Percentiles rank a stretch among this genome's conserved stretches.
Conservation (phyloP, 2,797 vertebrate genomes). For the Leuciscus waleckii region DNA sequence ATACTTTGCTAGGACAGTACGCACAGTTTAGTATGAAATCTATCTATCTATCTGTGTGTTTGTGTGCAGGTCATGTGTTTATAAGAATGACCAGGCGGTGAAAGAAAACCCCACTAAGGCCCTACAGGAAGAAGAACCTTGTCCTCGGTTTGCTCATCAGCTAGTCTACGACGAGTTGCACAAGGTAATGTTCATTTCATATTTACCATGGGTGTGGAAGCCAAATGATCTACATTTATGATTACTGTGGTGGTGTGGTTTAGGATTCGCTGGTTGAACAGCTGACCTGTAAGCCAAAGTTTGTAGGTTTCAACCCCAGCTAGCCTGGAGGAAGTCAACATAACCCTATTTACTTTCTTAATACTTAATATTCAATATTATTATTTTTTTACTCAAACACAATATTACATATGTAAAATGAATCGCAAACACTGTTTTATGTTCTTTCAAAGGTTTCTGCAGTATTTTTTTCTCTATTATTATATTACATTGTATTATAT, state of each 20-base stretch:
- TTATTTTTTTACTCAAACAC: no score
- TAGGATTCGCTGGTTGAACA: background rate
- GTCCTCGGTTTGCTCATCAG: slow-evolving; percentile 97
- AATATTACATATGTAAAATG: no score
- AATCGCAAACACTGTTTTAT: background rate
- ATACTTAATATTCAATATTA: background rate
- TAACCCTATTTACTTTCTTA: background rate
- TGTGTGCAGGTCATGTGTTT: slow-evolving; percentile 77
- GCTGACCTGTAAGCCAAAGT: background rate
- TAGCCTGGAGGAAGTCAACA: background rate
- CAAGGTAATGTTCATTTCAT: slow-evolving; percentile 81
- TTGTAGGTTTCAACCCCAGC: background rate
- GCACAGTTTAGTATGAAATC: background rate
- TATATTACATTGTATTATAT: background rate
- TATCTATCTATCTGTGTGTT: slow-evolving; percentile 14
- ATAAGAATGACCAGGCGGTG: slow-evolving; percentile 97
- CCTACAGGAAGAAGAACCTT: slow-evolving; percentile 96
- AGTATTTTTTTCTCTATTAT: background rate
- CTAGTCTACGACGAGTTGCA: slow-evolving; percentile 98
- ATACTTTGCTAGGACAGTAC: background rate
- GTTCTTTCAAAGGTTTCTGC: background rate
- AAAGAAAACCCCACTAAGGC: slow-evolving; percentile 95
- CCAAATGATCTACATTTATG: background rate
- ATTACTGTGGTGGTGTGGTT: background rate
- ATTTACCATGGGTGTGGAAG: background rate